Conservation (phyloP, 2,888 invertebrate genomes). For the Horisme vitalbata region DNA sequence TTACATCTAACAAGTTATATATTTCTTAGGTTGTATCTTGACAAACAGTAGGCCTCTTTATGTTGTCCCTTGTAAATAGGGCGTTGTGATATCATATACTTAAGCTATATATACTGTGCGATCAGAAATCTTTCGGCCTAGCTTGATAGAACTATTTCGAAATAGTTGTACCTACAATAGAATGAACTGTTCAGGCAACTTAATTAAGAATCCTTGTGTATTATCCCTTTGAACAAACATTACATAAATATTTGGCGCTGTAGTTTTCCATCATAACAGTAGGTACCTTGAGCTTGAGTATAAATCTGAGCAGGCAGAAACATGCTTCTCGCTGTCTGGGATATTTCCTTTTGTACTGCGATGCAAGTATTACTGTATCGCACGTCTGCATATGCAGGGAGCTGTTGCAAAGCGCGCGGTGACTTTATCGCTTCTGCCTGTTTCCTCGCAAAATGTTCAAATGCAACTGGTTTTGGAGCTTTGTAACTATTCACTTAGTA, state of each 20-base stretch:
- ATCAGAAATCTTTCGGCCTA: too few relatives aligned
- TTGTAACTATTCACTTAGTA: slow-evolving; percentile 36
- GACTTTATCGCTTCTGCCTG: slow-evolving; percentile 54
- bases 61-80: too few relatives aligned
- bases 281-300: slow-evolving; percentile 37
- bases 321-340: slow-evolving; percentile 39
- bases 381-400: slow-evolving; percentile 51
- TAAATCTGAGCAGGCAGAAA: slow-evolving; percentile 44
- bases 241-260: too few relatives aligned
- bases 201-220: too few relatives aligned
- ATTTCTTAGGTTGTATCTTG: too few relatives aligned
- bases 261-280: slow-evolving; percentile 8
- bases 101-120: too few relatives aligned
- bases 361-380: slow-evolving; percentile 55
- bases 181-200: too few relatives aligned
- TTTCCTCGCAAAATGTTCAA: slow-evolving; percentile 50
- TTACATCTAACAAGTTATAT: too few relatives aligned
- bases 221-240: neutral
- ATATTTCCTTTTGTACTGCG: slow-evolving; percentile 49
- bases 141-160: too few relatives aligned
- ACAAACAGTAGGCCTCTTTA: too few relatives aligned
- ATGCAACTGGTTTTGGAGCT: slow-evolving; percentile 36
- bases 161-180: too few relatives aligned
- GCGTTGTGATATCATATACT: too few relatives aligned
- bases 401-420: slow-evolving; percentile 39